phyloP scores from a whole-genome alignment of 2,113 vertebrate genomes.

The Oryzias melastigma region DNA sequence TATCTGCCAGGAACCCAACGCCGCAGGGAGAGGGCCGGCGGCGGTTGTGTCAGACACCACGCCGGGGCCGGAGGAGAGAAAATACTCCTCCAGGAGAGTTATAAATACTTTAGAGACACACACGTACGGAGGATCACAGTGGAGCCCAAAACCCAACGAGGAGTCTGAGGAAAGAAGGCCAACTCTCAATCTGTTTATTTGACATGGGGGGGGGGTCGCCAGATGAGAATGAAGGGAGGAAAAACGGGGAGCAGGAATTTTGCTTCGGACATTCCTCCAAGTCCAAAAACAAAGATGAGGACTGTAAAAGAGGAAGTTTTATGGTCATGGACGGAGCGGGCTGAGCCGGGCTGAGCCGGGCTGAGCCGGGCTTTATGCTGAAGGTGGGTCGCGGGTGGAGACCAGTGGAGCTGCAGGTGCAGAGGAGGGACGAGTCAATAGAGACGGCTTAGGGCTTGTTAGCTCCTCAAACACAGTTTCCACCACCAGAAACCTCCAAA shows the following conservation, averaged over 20 bases:
- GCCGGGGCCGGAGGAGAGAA: constrained; percentile 19
- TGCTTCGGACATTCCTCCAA: constrained; percentile 48
- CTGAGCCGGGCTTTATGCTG: not conserved
- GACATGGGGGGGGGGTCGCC: constrained; percentile 58
- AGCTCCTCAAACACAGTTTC: not conserved
- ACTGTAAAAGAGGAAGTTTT: not conserved
- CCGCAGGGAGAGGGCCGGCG: constrained; percentile 45
- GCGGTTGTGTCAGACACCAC: constrained; percentile 68
- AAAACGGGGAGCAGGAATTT: constrained; percentile 20
- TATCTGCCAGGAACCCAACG: constrained; percentile 73
- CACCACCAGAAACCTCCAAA: too few relatives aligned
- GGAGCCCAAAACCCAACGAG: constrained; percentile 51
- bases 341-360: not conserved
- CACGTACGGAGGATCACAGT: constrained; percentile 30
- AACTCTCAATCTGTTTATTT: constrained; percentile 75
- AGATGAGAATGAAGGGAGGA: constrained; percentile 34
- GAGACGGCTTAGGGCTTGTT: not conserved
- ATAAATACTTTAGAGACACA: constrained; percentile 58
- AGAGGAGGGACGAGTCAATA: not conserved
- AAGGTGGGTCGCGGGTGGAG: not conserved
- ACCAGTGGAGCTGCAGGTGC: not conserved
- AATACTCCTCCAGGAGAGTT: constrained; percentile 55
- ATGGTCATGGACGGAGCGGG: not conserved
- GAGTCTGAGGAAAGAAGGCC: constrained; percentile 62
- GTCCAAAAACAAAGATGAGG: constrained; percentile 46